A percentile compares a stretch with the other conserved stretches of the same genome.
phyloP scores from a whole-genome alignment of 2,888 invertebrate genomes.

The Xylota sylvarum region DNA sequence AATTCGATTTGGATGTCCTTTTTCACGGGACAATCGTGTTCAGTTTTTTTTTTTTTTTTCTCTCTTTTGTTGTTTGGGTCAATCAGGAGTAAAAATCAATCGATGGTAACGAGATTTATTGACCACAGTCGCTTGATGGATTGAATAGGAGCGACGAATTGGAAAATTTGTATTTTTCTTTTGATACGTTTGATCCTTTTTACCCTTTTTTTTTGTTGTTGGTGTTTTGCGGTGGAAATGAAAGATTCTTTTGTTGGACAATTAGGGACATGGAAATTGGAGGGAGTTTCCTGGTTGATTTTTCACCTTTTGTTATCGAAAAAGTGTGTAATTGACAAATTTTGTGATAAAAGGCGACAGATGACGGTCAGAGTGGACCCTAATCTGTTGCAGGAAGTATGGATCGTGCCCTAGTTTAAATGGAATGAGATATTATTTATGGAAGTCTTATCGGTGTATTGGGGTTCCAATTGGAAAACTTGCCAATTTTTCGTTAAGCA shows the following conservation, averaged over 20 bases:
- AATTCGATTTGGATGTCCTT: slow-evolving; percentile 56
- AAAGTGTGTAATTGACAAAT: slow-evolving; percentile 23
- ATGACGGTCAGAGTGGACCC: slow-evolving; percentile 17
- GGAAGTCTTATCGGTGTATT: too few relatives aligned
- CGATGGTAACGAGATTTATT: slow-evolving; percentile 73
- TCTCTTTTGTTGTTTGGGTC: slow-evolving; percentile 42
- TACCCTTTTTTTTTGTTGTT: slow-evolving; percentile 32
- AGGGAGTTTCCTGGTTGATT: slow-evolving; percentile 47
- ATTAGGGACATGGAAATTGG: slow-evolving; percentile 46
- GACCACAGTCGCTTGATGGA: slow-evolving; percentile 54
- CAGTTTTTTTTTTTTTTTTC: too few relatives aligned
- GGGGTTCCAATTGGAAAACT: too few relatives aligned
- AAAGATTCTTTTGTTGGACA: slow-evolving; percentile 37
- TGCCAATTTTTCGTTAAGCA: too few relatives aligned
- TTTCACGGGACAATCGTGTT: slow-evolving; percentile 30
- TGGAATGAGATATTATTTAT: background rate
- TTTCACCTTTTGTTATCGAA: slow-evolving; percentile 35
- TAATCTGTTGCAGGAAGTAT: background rate
- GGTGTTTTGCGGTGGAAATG: background rate
- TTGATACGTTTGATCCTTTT: slow-evolving; percentile 36
- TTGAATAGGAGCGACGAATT: slow-evolving; percentile 59
- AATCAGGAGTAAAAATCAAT: slow-evolving; percentile 72
- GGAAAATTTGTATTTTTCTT: slow-evolving; percentile 63
- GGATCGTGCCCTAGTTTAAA: background rate
- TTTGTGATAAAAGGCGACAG: slow-evolving; percentile 34